These are phyloP conservation scores for Gadopsis bispinosus DNA, from an alignment of 2,797 vertebrate genomes.

Conservation along the genomic window DNA sequence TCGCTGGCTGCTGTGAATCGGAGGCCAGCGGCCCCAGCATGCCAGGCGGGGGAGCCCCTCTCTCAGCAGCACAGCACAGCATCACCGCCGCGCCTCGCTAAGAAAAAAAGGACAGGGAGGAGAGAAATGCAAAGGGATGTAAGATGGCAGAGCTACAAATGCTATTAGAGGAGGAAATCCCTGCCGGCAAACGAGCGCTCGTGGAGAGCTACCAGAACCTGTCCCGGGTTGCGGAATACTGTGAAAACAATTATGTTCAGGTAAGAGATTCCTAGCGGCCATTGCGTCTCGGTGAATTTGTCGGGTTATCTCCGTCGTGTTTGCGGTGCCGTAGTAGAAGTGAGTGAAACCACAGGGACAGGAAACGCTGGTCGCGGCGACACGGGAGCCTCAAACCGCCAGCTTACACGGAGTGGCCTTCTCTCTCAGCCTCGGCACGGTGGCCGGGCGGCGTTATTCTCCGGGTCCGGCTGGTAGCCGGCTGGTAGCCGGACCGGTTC, in stretches of 20 bases:
- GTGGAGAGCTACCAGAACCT: constrained; percentile 99
- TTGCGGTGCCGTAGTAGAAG: constrained; percentile 67
- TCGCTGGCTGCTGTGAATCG: constrained; percentile 67
- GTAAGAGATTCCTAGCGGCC: constrained; percentile 79
- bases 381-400: constrained; percentile 65
- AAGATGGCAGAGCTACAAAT: constrained; percentile 99
- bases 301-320: constrained; percentile 57
- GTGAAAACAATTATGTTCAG: constrained; percentile 99
- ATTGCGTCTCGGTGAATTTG: constrained; percentile 1
- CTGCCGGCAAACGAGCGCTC: constrained; percentile 95
- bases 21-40: constrained; percentile 75
- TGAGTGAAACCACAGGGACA: constrained; percentile 74
- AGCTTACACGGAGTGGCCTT: constrained; percentile 38
- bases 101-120: constrained; percentile 66
- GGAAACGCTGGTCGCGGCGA: constrained; percentile 75
- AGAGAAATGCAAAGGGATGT: constrained; percentile 84
- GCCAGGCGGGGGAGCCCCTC: constrained; percentile 90
- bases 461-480: not conserved
- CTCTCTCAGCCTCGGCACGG: constrained; percentile 13
- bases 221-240: constrained; percentile 97
- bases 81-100: constrained; percentile 73
- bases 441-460: constrained; percentile 12
- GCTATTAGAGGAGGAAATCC: constrained; percentile 99
- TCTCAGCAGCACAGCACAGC: constrained; percentile 84
- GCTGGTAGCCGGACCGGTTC: constrained; percentile 25